Conservation (phyloP, 1,140 invertebrate genomes). For the Drosophila ambigua region DNA sequence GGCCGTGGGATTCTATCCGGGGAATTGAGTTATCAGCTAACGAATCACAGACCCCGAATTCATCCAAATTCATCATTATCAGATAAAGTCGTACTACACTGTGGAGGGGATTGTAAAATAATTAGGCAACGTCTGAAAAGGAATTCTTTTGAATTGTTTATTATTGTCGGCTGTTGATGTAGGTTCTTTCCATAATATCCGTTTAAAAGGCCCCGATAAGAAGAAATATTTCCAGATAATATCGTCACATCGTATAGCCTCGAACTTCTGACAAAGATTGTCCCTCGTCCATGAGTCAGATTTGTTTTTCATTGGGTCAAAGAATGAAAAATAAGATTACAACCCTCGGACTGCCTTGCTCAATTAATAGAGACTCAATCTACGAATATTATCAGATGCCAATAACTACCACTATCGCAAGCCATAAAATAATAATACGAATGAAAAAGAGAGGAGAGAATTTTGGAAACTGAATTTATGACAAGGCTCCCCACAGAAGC, state of each 20-base stretch:
- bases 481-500: conserved; percentile 5
- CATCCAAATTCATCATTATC: conserved; percentile 30
- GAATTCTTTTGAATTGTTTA: conserved; percentile 46
- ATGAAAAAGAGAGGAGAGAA: conserved; percentile 1
- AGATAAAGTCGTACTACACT: neutral
- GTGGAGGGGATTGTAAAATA: conserved; percentile 33
- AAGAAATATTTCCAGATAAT: conserved; percentile 34
- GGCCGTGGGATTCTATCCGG: conserved; percentile 16
- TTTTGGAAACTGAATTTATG: conserved; percentile 4
- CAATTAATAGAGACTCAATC: neutral
- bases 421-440: conserved; percentile 21
- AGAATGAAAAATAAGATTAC: conserved; percentile 2
- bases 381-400: conserved; percentile 16
- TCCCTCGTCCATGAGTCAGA: conserved; percentile 11
- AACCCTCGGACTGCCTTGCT: neutral
- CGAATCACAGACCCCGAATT: neutral
- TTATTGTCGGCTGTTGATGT: conserved; percentile 24
- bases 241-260: conserved; percentile 18
- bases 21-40: conserved; percentile 32
- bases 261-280: conserved; percentile 18
- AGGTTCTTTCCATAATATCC: conserved; percentile 37
- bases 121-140: conserved; percentile 30
- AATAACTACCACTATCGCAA: neutral
- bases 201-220: conserved; percentile 30
- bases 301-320: conserved; percentile 21